Base-by-base conservation (phyloP, 2,888 invertebrate species). In the Euzetes globulus region DNA sequence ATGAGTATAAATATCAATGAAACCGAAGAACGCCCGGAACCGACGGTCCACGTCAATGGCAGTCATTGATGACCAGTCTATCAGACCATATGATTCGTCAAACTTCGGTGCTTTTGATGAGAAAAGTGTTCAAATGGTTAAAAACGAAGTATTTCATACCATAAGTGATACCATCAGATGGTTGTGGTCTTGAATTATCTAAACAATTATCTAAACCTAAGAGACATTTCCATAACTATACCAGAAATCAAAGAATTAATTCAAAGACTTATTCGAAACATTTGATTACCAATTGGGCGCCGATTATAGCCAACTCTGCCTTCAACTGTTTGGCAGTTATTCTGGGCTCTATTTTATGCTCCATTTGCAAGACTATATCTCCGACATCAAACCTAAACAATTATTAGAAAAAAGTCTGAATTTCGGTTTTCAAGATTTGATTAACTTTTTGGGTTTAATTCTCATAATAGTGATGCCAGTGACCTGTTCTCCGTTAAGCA, bases 391-490 rank as follows among this genome's bases (percentile, higher is more conserved):
- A 79, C 58, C 74, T 74, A 33, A 33, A 27, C 9, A 50, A 17
- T 13, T 33, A 6, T 1, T 4, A 73, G 75, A 19, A 13, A 25
- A 19, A 19, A 74, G 29, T 60, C 41, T 5, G 71, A 17, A 25
- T 17, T n/a, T 29, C 17, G 47, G 17, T 19, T 17, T 33, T 73
- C 19, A 50, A 72, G 29, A 45, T 41, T n/a, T 27, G 15, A 65
- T 3, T 37, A 29, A 73, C 74, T 74, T 74, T 9, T 81, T 80
- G 4, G 84, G 82, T 65, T 79, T 87, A 77, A 97, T 90, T 84
- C 87, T 88, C 90, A 95, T 94, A 63, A 96, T 88, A 19, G 92
- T 88, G 15, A 96, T 87, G 45, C 95, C 96, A 11, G 94, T 91
- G 78, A 85, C 84, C 15, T 82, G 80, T 81, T 96, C 95, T 15